phyloP scores from a whole-genome alignment of 2,797 vertebrate species.

The Sebastiscus tertius region DNA sequence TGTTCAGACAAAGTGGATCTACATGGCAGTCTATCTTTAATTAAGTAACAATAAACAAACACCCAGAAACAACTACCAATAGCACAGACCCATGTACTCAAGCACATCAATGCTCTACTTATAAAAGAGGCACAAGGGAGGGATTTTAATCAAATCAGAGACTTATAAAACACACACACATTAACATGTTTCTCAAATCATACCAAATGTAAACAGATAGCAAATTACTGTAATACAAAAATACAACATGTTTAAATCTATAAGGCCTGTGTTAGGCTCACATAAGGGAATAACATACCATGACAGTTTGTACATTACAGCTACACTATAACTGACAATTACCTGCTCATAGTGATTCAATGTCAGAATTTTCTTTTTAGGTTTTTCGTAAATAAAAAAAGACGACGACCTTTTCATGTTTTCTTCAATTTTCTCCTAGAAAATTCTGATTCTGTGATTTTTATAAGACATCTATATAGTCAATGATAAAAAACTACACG shows the following conservation, averaged over 20 bases:
- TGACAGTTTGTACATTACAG: conserved; percentile 82
- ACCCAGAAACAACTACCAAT: conserved; percentile 83
- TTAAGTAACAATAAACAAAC: conserved; percentile 82
- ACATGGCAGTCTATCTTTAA: conserved; percentile 82
- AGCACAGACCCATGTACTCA: conserved; percentile 84
- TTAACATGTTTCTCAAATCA: conserved; percentile 84
- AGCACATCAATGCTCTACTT: conserved; percentile 85
- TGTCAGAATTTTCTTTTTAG: conserved; percentile 74
- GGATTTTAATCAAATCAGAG: conserved; percentile 79
- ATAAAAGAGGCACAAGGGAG: conserved; percentile 87
- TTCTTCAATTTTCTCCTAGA: conserved; percentile 70
- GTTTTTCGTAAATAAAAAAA: conserved; percentile 50
- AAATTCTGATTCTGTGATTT: conserved; percentile 72
- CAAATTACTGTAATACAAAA: conserved; percentile 93
- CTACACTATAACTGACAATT: conserved; percentile 78
- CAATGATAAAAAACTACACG: conserved; percentile 68
- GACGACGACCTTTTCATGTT: conserved; percentile 49
- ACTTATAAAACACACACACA: conserved; percentile 82
- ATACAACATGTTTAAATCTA: conserved; percentile 90
- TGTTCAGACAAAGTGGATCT: conserved; percentile 77
- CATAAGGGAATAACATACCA: conserved; percentile 77
- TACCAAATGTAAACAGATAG: conserved; percentile 87
- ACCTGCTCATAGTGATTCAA: conserved; percentile 75
- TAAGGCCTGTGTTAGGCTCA: conserved; percentile 84
- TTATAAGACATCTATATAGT: conserved; percentile 76